Conservation (phyloP, 35 echinoderm and acorn worm genomes). For the Heliocidaris erythrogramma region DNA sequence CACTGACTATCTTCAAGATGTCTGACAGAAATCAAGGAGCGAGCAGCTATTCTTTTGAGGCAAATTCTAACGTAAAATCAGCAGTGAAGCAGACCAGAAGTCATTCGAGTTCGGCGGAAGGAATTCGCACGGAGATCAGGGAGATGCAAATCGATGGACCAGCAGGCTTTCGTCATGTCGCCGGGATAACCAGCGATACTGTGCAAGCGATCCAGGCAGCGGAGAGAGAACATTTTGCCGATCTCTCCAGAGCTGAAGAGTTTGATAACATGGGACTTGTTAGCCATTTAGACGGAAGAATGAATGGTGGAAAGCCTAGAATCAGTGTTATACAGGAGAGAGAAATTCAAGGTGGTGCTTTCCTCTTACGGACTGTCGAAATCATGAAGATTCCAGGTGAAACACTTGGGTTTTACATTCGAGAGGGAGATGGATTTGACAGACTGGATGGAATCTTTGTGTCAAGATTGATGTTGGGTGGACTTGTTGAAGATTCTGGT, state of each 20-base stretch:
- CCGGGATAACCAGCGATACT: constrained; percentile 77
- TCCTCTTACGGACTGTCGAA: constrained; percentile 89
- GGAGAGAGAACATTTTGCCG: constrained; percentile 79
- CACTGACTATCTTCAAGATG: not conserved
- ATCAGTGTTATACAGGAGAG: constrained; percentile 91
- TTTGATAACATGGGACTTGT: constrained; percentile 60
- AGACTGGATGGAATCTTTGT: constrained; percentile 91
- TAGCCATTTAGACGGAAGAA: constrained; percentile 44
- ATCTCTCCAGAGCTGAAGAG: constrained; percentile 63
- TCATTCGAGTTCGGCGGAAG: constrained; percentile 37
- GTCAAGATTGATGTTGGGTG: constrained; percentile 82
- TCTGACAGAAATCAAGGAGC: constrained; percentile 45
- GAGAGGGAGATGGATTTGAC: constrained; percentile 86
- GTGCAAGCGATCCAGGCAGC: constrained; percentile 80
- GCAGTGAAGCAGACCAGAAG: constrained; percentile 23
- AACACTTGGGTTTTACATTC: constrained; percentile 92
- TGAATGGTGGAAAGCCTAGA: constrained; percentile 63
- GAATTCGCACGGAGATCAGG: constrained; percentile 33
- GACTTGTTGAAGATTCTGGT: constrained; percentile 82
- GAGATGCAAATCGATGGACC: constrained; percentile 75
- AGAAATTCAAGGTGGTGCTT: constrained; percentile 95
- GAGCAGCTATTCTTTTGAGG: not conserved
- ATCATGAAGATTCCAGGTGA: constrained; percentile 90
- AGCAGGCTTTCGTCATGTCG: constrained; percentile 77
- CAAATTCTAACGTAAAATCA: not conserved